A percentile compares a stretch with the other conserved stretches of the same genome.
Conservation (phyloP, 2,113 vertebrate genomes). For the Neodon shergylaensis region DNA sequence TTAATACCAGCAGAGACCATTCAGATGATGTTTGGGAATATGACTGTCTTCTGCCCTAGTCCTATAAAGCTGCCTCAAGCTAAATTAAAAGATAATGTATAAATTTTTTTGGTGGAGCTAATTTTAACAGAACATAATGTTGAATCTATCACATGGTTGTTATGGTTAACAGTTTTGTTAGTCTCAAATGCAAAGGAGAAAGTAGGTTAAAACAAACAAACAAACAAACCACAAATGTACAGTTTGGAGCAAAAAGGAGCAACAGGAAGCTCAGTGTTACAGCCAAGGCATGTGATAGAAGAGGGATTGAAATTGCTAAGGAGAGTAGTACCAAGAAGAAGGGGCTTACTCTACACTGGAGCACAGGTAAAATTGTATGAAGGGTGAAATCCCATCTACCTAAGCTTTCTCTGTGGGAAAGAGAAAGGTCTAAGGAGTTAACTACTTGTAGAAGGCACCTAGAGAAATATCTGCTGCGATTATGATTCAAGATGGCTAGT, state of each 20-base stretch:
- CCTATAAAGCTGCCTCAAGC: not conserved
- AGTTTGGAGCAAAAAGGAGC: not conserved
- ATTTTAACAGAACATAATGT: not conserved
- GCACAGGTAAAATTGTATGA: not conserved
- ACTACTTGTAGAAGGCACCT: not conserved
- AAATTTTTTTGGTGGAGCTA: not conserved
- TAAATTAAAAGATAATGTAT: not conserved
- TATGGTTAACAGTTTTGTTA: not conserved
- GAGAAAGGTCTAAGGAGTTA: not conserved
- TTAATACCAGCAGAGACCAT: not conserved
- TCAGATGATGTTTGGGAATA: not conserved
- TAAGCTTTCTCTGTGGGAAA: not conserved
- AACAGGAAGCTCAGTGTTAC: not conserved
- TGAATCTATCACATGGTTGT: not conserved
- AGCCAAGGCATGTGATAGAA: not conserved
- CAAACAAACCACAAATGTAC: no score
- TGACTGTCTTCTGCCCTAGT: not conserved
- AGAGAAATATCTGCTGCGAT: no score
- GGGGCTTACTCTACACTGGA: not conserved
- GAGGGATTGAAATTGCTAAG: not conserved
- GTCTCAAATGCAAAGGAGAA: not conserved
- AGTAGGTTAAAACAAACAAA: not conserved
- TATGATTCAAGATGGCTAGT: no score
- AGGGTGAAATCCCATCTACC: not conserved
- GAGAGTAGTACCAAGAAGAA: not conserved